These are phyloP conservation scores for Epinephelus awoara DNA, from an alignment of 2,797 vertebrate species.

Conservation along the genomic window DNA sequence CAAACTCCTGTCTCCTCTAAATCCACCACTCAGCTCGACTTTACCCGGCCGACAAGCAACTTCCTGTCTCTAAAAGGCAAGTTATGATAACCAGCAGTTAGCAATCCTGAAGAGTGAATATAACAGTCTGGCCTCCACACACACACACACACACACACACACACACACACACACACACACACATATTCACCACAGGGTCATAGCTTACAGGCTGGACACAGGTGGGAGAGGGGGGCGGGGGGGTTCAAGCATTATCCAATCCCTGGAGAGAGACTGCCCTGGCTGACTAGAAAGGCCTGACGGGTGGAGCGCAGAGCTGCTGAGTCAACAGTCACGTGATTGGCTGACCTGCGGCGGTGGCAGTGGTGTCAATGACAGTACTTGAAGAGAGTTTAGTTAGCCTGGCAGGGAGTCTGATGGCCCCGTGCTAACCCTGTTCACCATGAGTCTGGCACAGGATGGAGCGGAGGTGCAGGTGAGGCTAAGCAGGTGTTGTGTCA, in stretches of 20 bases:
- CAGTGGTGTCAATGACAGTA: conserved; percentile 56
- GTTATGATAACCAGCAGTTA: conserved; percentile 59
- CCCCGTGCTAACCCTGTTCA: conserved; percentile 55
- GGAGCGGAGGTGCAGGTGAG: conserved; percentile 38
- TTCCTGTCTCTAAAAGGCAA: conserved; percentile 57
- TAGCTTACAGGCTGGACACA: conserved; percentile 84
- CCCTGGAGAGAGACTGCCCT: conserved; percentile 73
- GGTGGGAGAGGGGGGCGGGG: conserved; percentile 56
- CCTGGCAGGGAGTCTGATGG: conserved; percentile 41
- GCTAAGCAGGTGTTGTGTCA: conserved; percentile 53
- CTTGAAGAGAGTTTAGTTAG: conserved; percentile 35
- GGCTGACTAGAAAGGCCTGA: conserved; percentile 72
- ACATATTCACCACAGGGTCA: conserved; percentile 60
- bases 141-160: conserved; percentile 20
- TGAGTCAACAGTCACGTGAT: conserved; percentile 49
- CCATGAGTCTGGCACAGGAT: conserved; percentile 53
- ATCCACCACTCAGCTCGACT: conserved; percentile 39
- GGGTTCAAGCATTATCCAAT: conserved; percentile 81
- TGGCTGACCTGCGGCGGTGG: conserved; percentile 44
- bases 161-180: conserved; percentile 35
- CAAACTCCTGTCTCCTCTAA: conserved; percentile 42
- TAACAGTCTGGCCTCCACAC: conserved; percentile 73
- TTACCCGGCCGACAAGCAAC: conserved; percentile 37
- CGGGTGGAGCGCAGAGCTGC: conserved; percentile 69
- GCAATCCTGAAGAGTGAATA: conserved; percentile 67